Evolutionary conservation across 2,888 invertebrate genomes (phyloP).

Genomic region (Eilema caniola): DNA sequence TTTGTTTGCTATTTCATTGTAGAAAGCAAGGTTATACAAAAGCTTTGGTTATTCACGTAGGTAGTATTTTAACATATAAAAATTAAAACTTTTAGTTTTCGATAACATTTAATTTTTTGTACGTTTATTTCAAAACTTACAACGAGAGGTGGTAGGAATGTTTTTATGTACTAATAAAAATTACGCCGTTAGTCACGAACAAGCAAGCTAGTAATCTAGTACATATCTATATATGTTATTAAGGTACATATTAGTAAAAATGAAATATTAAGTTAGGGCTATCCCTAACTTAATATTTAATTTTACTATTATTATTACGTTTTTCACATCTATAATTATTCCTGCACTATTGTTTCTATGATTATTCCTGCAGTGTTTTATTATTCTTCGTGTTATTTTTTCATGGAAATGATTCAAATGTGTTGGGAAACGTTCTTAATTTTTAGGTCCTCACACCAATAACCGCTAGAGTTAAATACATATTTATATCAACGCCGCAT

Average conservation of each 20-base stretch:
- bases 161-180: too few species aligned
- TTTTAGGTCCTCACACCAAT: background rate
- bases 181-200: too few species aligned
- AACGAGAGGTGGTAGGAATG: background rate
- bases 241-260: too few species aligned
- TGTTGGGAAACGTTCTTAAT: too few species aligned
- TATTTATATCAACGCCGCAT: background rate
- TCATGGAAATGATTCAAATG: background rate
- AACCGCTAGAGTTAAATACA: background rate
- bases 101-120: too few species aligned
- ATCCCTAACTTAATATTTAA: too few species aligned
- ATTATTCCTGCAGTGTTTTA: background rate
- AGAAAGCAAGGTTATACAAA: constrained; percentile 48
- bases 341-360: too few species aligned
- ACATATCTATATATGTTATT: too few species aligned
- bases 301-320: too few species aligned
- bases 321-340: too few species aligned
- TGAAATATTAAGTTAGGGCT: too few species aligned
- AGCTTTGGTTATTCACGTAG: constrained; percentile 19
- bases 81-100: background rate
- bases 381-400: background rate
- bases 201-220: too few species aligned
- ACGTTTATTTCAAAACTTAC: background rate
- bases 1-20: constrained; percentile 43
- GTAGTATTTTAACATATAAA: background rate